Evolutionary conservation across 2,113 vertebrate species (phyloP).

Genomic region (Peromyscus leucopus): DNA sequence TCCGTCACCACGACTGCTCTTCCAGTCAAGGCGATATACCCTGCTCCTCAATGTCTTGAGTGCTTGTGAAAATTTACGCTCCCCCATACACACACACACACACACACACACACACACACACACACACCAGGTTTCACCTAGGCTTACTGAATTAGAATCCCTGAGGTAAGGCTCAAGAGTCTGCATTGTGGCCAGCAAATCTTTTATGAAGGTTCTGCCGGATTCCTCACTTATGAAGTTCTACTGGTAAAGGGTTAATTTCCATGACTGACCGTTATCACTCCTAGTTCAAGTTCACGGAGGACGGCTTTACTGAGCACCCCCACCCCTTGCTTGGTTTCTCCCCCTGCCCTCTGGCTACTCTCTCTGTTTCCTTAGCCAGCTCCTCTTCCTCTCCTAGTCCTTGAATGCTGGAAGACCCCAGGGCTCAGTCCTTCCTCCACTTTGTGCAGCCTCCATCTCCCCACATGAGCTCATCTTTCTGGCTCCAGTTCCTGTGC

Average conservation of each 20-base stretch:
- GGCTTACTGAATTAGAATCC: slow-evolving; percentile 25
- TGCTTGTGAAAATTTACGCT: slow-evolving; percentile 4
- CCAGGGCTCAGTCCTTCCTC: neutral
- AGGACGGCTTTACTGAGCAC: neutral
- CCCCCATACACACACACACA: neutral
- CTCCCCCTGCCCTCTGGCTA: slow-evolving; percentile 15
- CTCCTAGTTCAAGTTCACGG: slow-evolving; percentile 17
- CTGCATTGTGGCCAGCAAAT: neutral
- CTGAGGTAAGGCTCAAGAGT: neutral
- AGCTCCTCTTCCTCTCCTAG: neutral
- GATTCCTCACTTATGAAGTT: slow-evolving; percentile 36
- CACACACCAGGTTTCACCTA: slow-evolving; percentile 15
- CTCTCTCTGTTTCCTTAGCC: slow-evolving; percentile 22
- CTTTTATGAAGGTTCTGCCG: slow-evolving; percentile 7
- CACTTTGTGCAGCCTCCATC: neutral
- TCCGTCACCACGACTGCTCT: neutral
- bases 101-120: neutral
- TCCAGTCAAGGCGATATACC: neutral
- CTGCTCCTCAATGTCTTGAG: slow-evolving; percentile 20
- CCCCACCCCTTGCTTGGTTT: neutral
- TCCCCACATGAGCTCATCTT: slow-evolving; percentile 69
- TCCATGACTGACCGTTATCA: neutral
- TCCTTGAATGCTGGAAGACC: slow-evolving; percentile 49
- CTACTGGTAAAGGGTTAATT: slow-evolving; percentile 12
- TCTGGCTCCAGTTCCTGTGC: slow-evolving; percentile 59